Evolutionary conservation across 1,140 invertebrate species (phyloP).

Genomic region (Trichoplusia ni): DNA sequence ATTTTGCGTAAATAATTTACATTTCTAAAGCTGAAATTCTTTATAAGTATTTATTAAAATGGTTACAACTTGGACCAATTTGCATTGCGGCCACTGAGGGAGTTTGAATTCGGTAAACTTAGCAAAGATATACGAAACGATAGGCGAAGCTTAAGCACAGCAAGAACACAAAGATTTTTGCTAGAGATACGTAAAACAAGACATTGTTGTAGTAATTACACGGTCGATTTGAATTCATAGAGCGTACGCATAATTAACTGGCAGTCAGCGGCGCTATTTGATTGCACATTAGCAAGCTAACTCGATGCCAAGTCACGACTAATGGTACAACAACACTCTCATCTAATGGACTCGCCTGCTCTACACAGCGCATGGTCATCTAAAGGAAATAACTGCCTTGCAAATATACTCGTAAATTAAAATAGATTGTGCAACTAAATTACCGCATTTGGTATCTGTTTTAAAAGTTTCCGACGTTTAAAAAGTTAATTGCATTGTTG

Average conservation of each 20-base stretch:
- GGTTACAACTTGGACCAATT: conserved; percentile 17
- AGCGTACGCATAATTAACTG: conserved; percentile 68
- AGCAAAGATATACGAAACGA: too few species aligned
- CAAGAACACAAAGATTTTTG: background rate
- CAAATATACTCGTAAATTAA: conserved; percentile 12
- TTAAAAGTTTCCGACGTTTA: conserved; percentile 35
- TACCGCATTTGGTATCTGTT: conserved; percentile 17
- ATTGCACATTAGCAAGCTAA: conserved; percentile 70
- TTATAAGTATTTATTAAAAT: conserved; percentile 24
- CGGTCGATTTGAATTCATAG: conserved; percentile 62
- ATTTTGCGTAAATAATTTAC: conserved; percentile 39
- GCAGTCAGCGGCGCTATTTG: conserved; percentile 59
- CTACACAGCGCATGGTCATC: background rate
- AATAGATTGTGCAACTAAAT: conserved; percentile 12
- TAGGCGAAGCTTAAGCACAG: too few species aligned
- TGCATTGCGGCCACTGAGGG: background rate
- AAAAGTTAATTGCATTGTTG: conserved; percentile 49
- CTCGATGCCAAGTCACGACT: conserved; percentile 69
- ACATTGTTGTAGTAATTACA: conserved; percentile 50
- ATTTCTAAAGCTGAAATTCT: conserved; percentile 15
- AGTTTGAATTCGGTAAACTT: background rate
- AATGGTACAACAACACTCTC: conserved; percentile 51
- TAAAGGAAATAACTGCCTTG: conserved; percentile 18
- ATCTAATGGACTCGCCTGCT: conserved; percentile 36
- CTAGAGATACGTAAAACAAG: conserved; percentile 27